These are phyloP conservation scores for Malthinus flaveolus DNA, from an alignment of 2,888 invertebrate genomes.

Conservation along the genomic window DNA sequence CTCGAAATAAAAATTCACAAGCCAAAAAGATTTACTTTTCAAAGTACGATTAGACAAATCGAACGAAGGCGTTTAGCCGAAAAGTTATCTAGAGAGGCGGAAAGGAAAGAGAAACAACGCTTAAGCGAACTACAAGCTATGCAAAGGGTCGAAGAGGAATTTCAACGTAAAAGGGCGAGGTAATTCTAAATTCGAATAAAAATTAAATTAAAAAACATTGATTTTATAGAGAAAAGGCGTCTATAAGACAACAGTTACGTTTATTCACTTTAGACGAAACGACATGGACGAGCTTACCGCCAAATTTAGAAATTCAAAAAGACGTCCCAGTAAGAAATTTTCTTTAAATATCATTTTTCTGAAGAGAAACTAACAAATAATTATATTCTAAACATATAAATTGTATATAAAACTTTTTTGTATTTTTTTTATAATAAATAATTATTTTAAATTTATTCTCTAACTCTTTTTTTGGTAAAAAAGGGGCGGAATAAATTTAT, in stretches of 20 bases:
- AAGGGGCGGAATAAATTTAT: too few species aligned
- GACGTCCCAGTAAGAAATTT: constrained; percentile 35
- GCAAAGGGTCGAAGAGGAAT: constrained; percentile 85
- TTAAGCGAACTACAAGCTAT: constrained; percentile 79
- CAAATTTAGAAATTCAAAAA: constrained; percentile 49
- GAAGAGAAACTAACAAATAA: constrained; percentile 12
- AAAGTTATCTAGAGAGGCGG: constrained; percentile 74
- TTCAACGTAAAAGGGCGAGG: constrained; percentile 77
- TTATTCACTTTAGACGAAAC: constrained; percentile 68
- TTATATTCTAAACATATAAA: too few species aligned
- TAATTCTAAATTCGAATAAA: constrained; percentile 26
- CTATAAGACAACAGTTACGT: constrained; percentile 73
- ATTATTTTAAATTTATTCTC: too few species aligned
- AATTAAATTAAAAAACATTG: constrained; percentile 1
- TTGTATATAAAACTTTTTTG: too few species aligned
- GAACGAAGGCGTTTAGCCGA: constrained; percentile 76
- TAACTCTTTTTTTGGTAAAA: too few species aligned
- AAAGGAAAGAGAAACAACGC: constrained; percentile 75
- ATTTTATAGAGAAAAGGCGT: constrained; percentile 66
- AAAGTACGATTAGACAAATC: constrained; percentile 81
- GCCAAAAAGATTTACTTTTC: constrained; percentile 76
- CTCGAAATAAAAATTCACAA: constrained; percentile 10
- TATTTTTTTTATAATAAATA: too few species aligned
- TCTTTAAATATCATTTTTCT: constrained; percentile 14
- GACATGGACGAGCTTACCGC: constrained; percentile 62